Conservation (phyloP, 2,888 invertebrate genomes). For the Drosophila stalkeri region DNA sequence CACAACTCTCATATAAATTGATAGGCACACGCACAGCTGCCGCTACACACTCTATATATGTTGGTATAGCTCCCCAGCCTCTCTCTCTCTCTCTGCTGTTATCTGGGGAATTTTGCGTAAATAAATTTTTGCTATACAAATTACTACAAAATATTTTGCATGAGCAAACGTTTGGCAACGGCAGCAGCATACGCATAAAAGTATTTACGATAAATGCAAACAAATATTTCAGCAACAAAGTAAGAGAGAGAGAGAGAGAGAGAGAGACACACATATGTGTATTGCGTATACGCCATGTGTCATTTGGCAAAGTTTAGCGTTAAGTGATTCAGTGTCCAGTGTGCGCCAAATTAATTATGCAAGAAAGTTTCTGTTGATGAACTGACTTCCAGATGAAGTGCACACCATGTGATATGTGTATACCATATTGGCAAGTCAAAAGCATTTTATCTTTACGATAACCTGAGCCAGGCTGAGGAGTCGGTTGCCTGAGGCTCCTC, state of each 20-base stretch:
- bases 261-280: conserved; percentile 19
- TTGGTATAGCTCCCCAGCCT: background rate
- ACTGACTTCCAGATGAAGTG: conserved; percentile 23
- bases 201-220: conserved; percentile 72
- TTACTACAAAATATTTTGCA: conserved; percentile 78
- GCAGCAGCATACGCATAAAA: conserved; percentile 55
- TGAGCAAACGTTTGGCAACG: conserved; percentile 33
- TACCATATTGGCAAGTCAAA: background rate
- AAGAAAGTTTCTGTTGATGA: conserved; percentile 29
- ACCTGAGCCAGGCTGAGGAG: conserved; percentile 4
- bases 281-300: conserved; percentile 64
- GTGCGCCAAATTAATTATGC: conserved; percentile 42
- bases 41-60: conserved; percentile 1
- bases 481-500: too few relatives aligned
- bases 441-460: conserved; percentile 14
- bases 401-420: background rate
- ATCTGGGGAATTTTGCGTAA: conserved; percentile 65
- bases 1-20: conserved; percentile 61
- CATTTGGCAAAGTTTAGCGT: conserved; percentile 35
- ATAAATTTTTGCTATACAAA: conserved; percentile 72
- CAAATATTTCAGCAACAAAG: conserved; percentile 28
- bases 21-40: conserved; percentile 68
- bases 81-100: conserved; percentile 6
- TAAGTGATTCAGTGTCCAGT: conserved; percentile 45
- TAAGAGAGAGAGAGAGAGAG: background rate